Evolutionary conservation across 2,888 invertebrate genomes (phyloP), one percentile per base, ranked within the genome.

Genomic region (Rhagophthalmus giganteus): DNA sequence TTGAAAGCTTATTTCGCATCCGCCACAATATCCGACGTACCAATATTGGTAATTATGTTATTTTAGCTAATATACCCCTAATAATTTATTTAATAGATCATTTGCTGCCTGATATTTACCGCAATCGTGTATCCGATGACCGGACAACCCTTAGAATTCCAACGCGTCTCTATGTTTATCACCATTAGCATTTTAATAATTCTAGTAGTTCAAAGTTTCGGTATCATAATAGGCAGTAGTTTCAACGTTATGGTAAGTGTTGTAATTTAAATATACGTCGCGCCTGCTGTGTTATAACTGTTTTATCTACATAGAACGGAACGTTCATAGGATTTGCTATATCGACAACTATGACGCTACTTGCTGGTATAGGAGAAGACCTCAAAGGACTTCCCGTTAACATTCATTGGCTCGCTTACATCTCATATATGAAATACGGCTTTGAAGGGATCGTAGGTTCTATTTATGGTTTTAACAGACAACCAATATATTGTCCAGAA

Each of bases 271-370:
- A 10, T 4, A 39, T 14, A 10, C n/a, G 8, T 15, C n/a, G n/a
- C n/a, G n/a, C n/a, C n/a, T n/a, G n/a, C n/a, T n/a, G n/a, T n/a
- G n/a, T n/a, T n/a, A n/a, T n/a, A n/a, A n/a, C n/a, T n/a, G n/a
- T n/a, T n/a, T n/a, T n/a, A n/a, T n/a, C n/a, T n/a, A n/a, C n/a
- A n/a, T 73, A 94, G 94, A 94, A 94, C 69, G 95, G 95, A 2
- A 95, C 96, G 2, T 97, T 96, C 76, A 76, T 95, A 60, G 96
- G 94, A 0, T 96, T 96, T 1, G 88, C 94, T 0, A 76, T 94
- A 8, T 87, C 90, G 1, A 94, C 96, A 20, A 94, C 95, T 0
- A 87, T 95, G 81, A 91, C 96, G 87, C 89, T 96, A 87, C 95
- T 96, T 71, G 92, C 94, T 40, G 96, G 95, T 0, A 96, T 95